These are phyloP conservation scores for Gastracanthus pulcherrimus DNA, from an alignment of 2,888 invertebrate species.

Conservation along the genomic window DNA sequence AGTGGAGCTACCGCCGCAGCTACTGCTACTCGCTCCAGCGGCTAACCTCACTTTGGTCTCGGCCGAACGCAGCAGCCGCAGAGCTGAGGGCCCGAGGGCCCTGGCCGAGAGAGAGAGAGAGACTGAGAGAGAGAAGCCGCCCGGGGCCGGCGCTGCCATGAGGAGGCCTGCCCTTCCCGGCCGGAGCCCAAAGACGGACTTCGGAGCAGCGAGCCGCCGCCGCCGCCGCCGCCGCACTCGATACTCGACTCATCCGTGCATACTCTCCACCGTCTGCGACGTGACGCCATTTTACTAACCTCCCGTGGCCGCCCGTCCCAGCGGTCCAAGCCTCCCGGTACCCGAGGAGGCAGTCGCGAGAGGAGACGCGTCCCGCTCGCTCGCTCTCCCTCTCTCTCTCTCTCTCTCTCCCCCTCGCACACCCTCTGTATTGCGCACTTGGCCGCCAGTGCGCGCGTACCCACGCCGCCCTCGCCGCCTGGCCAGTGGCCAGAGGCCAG, in stretches of 20 bases:
- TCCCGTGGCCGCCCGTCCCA: slow-evolving; percentile 69
- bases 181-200: slow-evolving; percentile 49
- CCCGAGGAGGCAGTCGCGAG: neutral
- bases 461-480: neutral
- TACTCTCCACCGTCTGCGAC: too few species aligned
- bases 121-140: neutral
- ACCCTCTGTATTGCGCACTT: too few species aligned
- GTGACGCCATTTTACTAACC: slow-evolving; percentile 78
- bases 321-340: slow-evolving; percentile 5
- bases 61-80: neutral
- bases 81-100: neutral
- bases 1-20: neutral
- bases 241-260: too few species aligned
- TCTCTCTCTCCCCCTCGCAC: neutral
- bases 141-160: slow-evolving; percentile 60
- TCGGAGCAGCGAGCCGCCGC: slow-evolving; percentile 21
- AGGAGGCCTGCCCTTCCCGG: slow-evolving; percentile 74
- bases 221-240: slow-evolving; percentile 65
- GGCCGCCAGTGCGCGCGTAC: too few species aligned
- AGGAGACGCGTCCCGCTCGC: neutral
- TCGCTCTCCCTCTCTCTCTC: neutral
- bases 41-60: slow-evolving; percentile 65
- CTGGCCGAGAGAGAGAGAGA: neutral
- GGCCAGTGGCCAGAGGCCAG: neutral
- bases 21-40: neutral